These are phyloP conservation scores for Scrobipalpa costella DNA, from an alignment of 2,888 invertebrate genomes.

Conservation along the genomic window DNA sequence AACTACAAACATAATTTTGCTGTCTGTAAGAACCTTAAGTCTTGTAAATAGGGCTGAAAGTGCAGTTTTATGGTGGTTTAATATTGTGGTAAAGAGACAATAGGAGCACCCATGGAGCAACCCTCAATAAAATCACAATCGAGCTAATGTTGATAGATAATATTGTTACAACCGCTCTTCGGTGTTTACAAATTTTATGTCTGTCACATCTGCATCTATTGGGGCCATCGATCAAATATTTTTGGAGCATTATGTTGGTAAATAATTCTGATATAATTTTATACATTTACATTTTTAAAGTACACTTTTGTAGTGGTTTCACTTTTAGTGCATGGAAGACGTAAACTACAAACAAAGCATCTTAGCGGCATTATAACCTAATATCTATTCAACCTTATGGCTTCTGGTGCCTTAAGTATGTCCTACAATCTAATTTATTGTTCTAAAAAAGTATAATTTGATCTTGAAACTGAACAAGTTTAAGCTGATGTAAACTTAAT, in stretches of 20 bases:
- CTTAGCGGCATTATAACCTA: too few species aligned
- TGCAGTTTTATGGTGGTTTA: not conserved
- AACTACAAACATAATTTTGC: conserved; percentile 35
- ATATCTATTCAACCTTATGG: too few species aligned
- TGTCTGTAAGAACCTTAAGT: not conserved
- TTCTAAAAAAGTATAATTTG: too few species aligned
- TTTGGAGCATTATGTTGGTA: conserved; percentile 16
- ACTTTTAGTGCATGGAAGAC: too few species aligned
- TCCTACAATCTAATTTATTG: too few species aligned
- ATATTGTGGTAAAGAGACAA: conserved; percentile 40
- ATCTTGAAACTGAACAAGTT: too few species aligned
- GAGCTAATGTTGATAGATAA: conserved; percentile 74
- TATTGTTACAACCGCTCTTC: conserved; percentile 63
- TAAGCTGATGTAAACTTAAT: too few species aligned
- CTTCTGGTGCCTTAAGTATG: too few species aligned
- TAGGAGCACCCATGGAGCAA: conserved; percentile 34
- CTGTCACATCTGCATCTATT: conserved; percentile 39
- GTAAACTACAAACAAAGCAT: not conserved
- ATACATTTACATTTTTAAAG: too few species aligned
- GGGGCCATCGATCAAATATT: conserved; percentile 8
- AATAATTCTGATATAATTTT: not conserved
- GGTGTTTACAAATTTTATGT: conserved; percentile 44
- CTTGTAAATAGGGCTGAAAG: not conserved
- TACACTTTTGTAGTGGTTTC: too few species aligned
- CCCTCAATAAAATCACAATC: conserved; percentile 60